Conservation (phyloP, 2,888 invertebrate genomes). For the Cephus rjabovi region DNA sequence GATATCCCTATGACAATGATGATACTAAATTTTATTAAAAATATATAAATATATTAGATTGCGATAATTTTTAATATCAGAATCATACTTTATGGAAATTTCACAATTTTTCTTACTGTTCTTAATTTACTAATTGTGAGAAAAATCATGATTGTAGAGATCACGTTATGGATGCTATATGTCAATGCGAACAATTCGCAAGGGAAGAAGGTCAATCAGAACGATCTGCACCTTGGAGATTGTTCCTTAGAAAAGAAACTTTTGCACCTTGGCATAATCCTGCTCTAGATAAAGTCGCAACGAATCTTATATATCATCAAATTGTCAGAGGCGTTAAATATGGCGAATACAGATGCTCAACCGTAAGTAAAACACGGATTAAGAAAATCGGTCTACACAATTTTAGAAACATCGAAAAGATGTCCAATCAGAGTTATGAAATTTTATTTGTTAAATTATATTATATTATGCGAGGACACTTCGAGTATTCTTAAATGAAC, state of each 20-base stretch:
- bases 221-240: conserved; percentile 87
- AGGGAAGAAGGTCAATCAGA: conserved; percentile 90
- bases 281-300: conserved; percentile 81
- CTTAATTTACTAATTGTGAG: neutral
- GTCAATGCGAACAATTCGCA: conserved; percentile 95
- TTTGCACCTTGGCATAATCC: conserved; percentile 95
- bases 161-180: conserved; percentile 96
- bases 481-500: neutral
- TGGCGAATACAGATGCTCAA: conserved; percentile 89
- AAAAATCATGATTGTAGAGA: conserved; percentile 71
- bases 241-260: conserved; percentile 90
- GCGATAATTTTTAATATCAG: neutral
- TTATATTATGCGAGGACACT: neutral
- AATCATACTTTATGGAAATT: neutral
- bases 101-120: neutral
- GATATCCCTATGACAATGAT: neutral
- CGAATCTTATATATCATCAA: conserved; percentile 91
- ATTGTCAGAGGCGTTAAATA: conserved; percentile 88
- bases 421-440: neutral
- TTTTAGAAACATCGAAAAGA: neutral
- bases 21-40: conserved; percentile 5
- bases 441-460: neutral
- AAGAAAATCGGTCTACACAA: neutral
- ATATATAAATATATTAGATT: neutral
- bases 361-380: conserved; percentile 41